A percentile compares a stretch with the other conserved stretches of the same genome.
Evolutionary conservation across 2,113 vertebrate genomes (phyloP).

Genomic region (Cettia cetti): DNA sequence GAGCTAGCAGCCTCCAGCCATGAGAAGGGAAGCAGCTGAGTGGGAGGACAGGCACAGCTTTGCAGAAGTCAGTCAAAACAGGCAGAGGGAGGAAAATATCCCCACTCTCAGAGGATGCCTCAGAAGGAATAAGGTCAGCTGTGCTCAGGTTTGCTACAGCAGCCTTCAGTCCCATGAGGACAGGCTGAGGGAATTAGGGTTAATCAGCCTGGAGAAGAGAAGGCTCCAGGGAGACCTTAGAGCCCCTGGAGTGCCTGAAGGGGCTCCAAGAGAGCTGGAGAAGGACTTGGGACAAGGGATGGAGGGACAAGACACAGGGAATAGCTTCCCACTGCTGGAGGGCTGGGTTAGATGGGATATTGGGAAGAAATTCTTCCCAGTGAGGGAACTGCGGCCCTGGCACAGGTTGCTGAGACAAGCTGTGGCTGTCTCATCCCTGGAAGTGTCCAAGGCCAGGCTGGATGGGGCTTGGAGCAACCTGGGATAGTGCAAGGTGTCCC

Average conservation of each 20-base stretch:
- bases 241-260: accelerated
- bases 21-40: not conserved
- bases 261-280: not conserved
- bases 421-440: not conserved
- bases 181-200: not conserved
- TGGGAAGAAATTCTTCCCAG: not conserved
- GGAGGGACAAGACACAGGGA: not conserved
- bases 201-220: not conserved
- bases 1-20: not conserved
- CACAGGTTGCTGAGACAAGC: accelerated
- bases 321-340: not conserved
- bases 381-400: not conserved
- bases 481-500: no score
- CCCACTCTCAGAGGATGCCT: not conserved
- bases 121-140: not conserved
- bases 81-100: not conserved
- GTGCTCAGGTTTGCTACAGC: not conserved
- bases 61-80: not conserved
- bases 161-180: not conserved
- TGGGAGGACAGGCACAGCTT: not conserved
- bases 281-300: not conserved
- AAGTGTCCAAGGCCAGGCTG: accelerated
- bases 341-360: not conserved
- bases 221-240: not conserved
- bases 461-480: accelerated